Evolutionary conservation across 2,113 vertebrate genomes (phyloP), one percentile per base, ranked within the genome.

Genomic region (Crotalus viridis): DNA sequence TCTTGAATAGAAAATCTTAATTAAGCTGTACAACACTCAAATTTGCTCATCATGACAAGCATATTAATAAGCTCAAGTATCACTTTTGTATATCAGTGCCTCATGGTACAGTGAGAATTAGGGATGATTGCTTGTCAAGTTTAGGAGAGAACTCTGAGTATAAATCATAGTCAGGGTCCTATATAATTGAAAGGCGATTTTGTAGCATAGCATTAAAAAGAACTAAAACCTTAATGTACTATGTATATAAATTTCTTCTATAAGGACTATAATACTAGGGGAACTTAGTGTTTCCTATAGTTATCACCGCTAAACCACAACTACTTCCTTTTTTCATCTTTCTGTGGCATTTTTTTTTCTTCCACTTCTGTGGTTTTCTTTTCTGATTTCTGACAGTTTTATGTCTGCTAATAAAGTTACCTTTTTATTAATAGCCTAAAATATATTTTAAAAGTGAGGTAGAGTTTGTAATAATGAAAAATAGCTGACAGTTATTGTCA

Each of bases 21-120:
- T 94, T 90, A 92, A 89, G 88, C 56, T 92, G 74, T 89, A 89
- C 43, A 91, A 74, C 56, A 89, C 92, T 95, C 46, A 51, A 54
- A 8, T 90, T 89, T 93, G 51, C n/a, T 91, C n/a, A n/a, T 88
- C 88, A 0, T 64, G 81, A 28, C 61, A 93, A 74, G 2, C n/a
- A 0, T 55, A 88, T n/a, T 95, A 19, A 94, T 93, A 94, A 94
- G 52, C 55, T 88, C 91, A 88, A 91, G 0, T 88, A 39, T 89
- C 54, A 57, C 51, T 94, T 81, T 88, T 19, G 6, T 91, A 51
- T 0, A 0, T 55, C 54, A 59, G n/a, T 86, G 93, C 94, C 10
- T 51, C 46, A 28, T 39, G 24, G 55, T 94, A 24, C 9, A 90
- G 0, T 10, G 91, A 7, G 81, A 91, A 5, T 74, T 91, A 48